Evolutionary conservation across 2,888 invertebrate species (phyloP), one percentile per base, ranked within the genome.

Genomic region (Plemyria rubiginata): DNA sequence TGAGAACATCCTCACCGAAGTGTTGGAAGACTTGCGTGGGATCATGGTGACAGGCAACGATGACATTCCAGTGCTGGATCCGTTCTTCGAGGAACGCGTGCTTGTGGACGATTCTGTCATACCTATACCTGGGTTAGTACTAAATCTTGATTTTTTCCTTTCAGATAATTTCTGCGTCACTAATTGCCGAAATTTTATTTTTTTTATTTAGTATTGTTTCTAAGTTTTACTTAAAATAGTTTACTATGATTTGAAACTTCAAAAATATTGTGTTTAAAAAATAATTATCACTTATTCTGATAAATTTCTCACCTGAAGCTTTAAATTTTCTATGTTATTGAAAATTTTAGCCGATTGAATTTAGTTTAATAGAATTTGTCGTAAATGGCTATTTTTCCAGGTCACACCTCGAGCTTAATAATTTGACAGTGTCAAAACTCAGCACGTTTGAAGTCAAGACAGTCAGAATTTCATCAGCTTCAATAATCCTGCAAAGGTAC

Each of bases 51-150:
- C 74, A 0, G 90, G 90, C 0, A 68, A 74, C 1, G 81, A 80
- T 1, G 70, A 61, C 6, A 62, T 89, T 0, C 89, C 90, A 0
- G 72, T 86, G 0, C 60, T 90, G 55, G 89, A 90, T 51, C 90
- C 90, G 0, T 66, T 87, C 0, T 28, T 68, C 1, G 40, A 84
- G 0, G 76, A 81, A 0, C 65, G 68, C 0, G 13, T 88, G 7
- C 29, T 71, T 4, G 5, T 86, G 1, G 78, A 83, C 32, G 86
- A 84, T 4, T 66, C 71, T 12, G 38, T 65, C 1, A 38, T 88
- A 32, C 79, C 79, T 2, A 11, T 84, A 4, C 79, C 82, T 0
- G 81, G 81, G 88, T 90, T 73, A 74, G 81, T 22, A 38, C 9
- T 13, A 36, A 36, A 49, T 40, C 16, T 13, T 12, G 43, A 12